Evolutionary conservation across 2,113 vertebrate species (phyloP).

Genomic region (Vulpes lagopus): DNA sequence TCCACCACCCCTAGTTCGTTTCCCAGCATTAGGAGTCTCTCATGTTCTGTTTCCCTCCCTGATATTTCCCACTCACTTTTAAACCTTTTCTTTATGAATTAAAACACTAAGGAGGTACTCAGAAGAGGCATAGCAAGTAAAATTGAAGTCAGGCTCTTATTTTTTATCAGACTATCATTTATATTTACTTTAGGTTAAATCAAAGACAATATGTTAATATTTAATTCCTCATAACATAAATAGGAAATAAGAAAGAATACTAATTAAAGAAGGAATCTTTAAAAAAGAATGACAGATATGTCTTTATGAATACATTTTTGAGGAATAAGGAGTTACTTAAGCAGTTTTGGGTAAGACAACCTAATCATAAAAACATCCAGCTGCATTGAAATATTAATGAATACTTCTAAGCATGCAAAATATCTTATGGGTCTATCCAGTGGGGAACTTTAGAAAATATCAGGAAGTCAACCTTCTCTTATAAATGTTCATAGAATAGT

Average conservation of each 20-base stretch:
- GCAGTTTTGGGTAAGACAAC: slow-evolving; percentile 25
- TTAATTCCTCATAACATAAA: slow-evolving; percentile 78
- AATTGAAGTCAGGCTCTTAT: slow-evolving; percentile 45
- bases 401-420: slow-evolving; percentile 60
- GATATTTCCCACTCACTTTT: not conserved
- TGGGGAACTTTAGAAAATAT: slow-evolving; percentile 49
- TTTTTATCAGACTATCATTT: slow-evolving; percentile 48
- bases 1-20: too few species aligned
- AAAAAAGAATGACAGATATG: not conserved
- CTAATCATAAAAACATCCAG: slow-evolving; percentile 51
- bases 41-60: too few species aligned
- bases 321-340: not conserved
- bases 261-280: slow-evolving; percentile 41
- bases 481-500: slow-evolving; percentile 60
- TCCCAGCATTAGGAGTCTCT: too few species aligned
- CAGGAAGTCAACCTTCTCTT: slow-evolving; percentile 28
- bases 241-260: slow-evolving; percentile 63
- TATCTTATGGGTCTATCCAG: slow-evolving; percentile 8
- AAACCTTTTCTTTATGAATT: slow-evolving; percentile 78
- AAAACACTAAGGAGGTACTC: slow-evolving; percentile 81
- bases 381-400: slow-evolving; percentile 70
- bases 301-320: slow-evolving; percentile 33
- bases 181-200: slow-evolving; percentile 69
- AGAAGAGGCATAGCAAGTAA: slow-evolving; percentile 50
- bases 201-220: slow-evolving; percentile 84